These are phyloP conservation scores for Scyliorhinus canicula DNA, from an alignment of 2,797 vertebrate genomes.

Conservation along the genomic window DNA sequence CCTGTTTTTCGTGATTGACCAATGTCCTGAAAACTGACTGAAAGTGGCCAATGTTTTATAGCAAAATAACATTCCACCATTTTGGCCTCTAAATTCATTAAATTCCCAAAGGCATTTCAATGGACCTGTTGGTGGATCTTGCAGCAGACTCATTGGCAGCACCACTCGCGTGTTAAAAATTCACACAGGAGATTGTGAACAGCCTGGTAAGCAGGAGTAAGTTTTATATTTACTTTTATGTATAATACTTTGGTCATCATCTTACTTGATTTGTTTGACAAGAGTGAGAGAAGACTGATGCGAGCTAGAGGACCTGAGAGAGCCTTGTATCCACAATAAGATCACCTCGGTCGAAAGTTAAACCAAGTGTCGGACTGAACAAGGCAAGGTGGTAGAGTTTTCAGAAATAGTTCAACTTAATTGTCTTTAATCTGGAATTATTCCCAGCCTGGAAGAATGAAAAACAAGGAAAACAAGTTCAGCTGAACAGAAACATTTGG, in stretches of 20 bases:
- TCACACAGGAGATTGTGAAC: background rate
- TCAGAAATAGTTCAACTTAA: no score
- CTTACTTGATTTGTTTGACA: background rate
- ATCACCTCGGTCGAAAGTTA: background rate
- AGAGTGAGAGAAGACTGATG: background rate
- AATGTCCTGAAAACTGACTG: no score
- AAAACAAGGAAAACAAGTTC: background rate
- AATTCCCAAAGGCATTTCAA: no score
- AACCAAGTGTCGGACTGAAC: background rate
- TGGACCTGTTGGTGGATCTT: no score
- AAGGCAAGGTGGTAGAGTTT: no score
- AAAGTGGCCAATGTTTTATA: no score
- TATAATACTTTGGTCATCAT: background rate
- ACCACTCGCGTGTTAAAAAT: background rate
- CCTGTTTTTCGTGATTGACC: no score
- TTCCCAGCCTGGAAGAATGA: background rate
- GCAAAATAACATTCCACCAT: no score
- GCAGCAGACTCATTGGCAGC: background rate
- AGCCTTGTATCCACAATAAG: background rate
- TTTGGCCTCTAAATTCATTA: no score
- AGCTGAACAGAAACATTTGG: background rate
- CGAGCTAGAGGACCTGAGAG: background rate
- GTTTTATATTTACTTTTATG: no score
- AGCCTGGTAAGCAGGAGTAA: background rate
- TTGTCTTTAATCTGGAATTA: no score